Evolutionary conservation across 2,888 invertebrate genomes (phyloP).

Genomic region (Cosmorhoe ocellata): DNA sequence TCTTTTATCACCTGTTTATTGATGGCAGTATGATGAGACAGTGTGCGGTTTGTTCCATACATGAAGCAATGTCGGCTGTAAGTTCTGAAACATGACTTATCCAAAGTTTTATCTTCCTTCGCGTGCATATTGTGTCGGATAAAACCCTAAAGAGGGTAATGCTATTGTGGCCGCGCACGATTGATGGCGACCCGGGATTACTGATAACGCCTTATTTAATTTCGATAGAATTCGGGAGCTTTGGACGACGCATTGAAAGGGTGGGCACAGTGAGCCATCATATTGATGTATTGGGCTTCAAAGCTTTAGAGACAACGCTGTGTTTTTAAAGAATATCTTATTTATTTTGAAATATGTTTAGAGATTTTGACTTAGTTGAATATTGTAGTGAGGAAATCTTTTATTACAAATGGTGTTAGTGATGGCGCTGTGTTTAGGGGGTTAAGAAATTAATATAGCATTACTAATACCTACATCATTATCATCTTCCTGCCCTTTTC

Average conservation of each 20-base stretch:
- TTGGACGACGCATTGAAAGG: slow-evolving; percentile 18
- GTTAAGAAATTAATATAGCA: too few relatives aligned
- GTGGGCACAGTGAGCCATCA: slow-evolving; percentile 13
- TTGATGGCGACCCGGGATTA: slow-evolving; percentile 63
- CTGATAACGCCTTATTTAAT: slow-evolving; percentile 66
- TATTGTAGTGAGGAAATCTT: too few relatives aligned
- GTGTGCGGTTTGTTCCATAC: too few relatives aligned
- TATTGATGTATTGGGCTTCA: slow-evolving; percentile 18
- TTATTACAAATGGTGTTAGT: too few relatives aligned
- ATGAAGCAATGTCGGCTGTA: too few relatives aligned
- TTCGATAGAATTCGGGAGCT: slow-evolving; percentile 39
- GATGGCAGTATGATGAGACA: too few relatives aligned
- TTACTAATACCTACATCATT: too few relatives aligned
- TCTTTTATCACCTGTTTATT: too few relatives aligned
- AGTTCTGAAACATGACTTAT: slow-evolving; percentile 30
- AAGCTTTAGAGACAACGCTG: neutral
- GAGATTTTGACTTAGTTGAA: too few relatives aligned
- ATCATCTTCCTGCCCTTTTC: too few relatives aligned
- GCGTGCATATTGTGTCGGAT: slow-evolving; percentile 39
- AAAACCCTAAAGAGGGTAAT: slow-evolving; percentile 50
- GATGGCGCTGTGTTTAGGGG: too few relatives aligned
- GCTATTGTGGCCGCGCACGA: slow-evolving; percentile 52
- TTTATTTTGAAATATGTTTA: neutral
- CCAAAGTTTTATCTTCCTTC: slow-evolving; percentile 26
- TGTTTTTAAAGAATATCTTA: neutral